Evolutionary conservation across 2,797 vertebrate genomes (phyloP).

Genomic region (Betta splendens): DNA sequence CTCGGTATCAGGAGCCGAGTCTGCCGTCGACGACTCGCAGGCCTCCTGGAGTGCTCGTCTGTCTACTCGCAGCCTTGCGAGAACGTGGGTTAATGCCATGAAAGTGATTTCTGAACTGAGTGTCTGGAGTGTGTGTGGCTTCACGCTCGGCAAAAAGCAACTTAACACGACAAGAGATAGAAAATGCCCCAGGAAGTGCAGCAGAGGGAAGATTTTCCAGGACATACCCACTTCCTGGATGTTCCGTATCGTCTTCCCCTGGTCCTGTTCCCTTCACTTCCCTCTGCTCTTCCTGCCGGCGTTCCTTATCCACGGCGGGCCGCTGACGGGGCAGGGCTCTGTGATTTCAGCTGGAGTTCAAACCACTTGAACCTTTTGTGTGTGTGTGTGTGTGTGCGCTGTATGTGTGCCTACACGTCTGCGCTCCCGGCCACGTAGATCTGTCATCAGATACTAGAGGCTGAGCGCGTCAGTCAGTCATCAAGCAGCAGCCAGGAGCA

Average conservation of each 20-base stretch:
- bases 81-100: constrained; percentile 45
- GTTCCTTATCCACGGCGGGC: constrained; percentile 51
- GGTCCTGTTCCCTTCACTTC: background rate
- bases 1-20: constrained; percentile 65
- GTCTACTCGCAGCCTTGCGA: constrained; percentile 22
- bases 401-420: constrained; percentile 23
- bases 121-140: constrained; percentile 2
- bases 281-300: constrained; percentile 19
- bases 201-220: background rate
- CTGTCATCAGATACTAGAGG: constrained; percentile 64
- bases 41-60: constrained; percentile 66
- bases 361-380: constrained; percentile 52
- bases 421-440: constrained; percentile 49
- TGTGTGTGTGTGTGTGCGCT: constrained; percentile 13
- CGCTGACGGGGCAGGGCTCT: constrained; percentile 45
- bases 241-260: background rate
- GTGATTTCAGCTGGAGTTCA: constrained; percentile 65
- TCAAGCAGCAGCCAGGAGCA: constrained; percentile 42
- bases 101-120: constrained; percentile 11
- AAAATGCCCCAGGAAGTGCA: background rate
- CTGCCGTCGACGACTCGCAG: constrained; percentile 69
- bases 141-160: too few species aligned
- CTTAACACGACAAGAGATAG: too few species aligned
- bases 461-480: constrained; percentile 61
- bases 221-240: background rate